These are phyloP conservation scores for Dendrocopos noguchii DNA, from an alignment of 2,113 vertebrate species.

Conservation along the genomic window DNA sequence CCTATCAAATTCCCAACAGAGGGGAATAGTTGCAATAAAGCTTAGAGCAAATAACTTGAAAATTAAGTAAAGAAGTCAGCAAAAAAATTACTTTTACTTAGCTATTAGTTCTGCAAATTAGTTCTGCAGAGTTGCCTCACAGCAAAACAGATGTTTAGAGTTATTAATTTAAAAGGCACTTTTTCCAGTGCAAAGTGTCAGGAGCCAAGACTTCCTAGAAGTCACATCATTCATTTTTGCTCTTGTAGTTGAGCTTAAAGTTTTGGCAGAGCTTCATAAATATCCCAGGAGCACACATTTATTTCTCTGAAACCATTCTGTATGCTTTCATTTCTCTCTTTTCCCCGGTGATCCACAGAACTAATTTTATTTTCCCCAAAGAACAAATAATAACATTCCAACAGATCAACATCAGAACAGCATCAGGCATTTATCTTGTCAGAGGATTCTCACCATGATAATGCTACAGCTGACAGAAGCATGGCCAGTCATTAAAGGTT, in stretches of 20 bases:
- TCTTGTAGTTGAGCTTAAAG: neutral
- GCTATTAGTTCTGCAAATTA: neutral
- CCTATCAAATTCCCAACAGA: neutral
- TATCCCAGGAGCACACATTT: neutral
- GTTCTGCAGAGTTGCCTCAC: neutral
- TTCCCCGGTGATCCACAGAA: neutral
- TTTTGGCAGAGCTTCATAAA: neutral
- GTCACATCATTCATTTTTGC: neutral
- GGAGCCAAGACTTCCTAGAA: neutral
- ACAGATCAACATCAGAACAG: neutral
- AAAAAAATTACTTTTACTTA: neutral
- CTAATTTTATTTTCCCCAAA: neutral
- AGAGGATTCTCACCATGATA: neutral
- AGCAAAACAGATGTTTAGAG: neutral
- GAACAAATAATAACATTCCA: neutral
- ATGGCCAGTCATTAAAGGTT: neutral
- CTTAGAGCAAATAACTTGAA: neutral
- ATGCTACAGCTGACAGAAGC: neutral
- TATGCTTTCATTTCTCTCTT: neutral
- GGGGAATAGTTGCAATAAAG: neutral
- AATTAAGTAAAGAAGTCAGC: neutral
- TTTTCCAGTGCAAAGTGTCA: neutral
- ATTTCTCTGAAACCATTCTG: neutral
- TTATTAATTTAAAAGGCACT: neutral
- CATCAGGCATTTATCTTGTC: neutral